Conservation (phyloP, 2,888 invertebrate genomes). For the Heliconius ismenius region DNA sequence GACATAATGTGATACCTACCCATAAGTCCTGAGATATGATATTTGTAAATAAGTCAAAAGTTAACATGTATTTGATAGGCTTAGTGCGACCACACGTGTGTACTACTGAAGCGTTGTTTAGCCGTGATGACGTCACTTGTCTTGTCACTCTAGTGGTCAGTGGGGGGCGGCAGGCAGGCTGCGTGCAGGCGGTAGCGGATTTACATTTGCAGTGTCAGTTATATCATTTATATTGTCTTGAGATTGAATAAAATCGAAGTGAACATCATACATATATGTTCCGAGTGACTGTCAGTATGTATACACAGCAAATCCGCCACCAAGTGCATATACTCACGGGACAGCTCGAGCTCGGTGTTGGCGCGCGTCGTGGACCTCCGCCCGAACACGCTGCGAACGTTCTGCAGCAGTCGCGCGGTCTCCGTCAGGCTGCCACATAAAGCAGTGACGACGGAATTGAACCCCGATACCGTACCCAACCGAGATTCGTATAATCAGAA, state of each 20-base stretch:
- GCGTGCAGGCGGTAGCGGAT: slow-evolving; percentile 23
- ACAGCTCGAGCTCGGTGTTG: slow-evolving; percentile 93
- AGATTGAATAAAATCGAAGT: no score
- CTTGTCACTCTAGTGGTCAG: slow-evolving; percentile 10
- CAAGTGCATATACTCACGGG: slow-evolving; percentile 88
- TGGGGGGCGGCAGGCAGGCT: slow-evolving; percentile 11
- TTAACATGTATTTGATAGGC: slow-evolving; percentile 3
- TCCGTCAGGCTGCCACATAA: slow-evolving; percentile 93
- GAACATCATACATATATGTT: no score
- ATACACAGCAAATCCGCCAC: slow-evolving; percentile 14
- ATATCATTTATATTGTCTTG: no score
- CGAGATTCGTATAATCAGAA: background rate
- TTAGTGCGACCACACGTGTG: slow-evolving; percentile 30
- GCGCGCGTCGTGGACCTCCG: slow-evolving; percentile 89
- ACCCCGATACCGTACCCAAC: slow-evolving; percentile 36
- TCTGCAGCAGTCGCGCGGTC: slow-evolving; percentile 97
- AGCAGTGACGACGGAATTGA: slow-evolving; percentile 47
- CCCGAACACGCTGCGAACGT: slow-evolving; percentile 95
- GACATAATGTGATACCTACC: slow-evolving; percentile 12
- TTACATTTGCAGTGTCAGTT: background rate
- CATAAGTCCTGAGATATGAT: slow-evolving; percentile 12
- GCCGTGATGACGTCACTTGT: slow-evolving; percentile 21
- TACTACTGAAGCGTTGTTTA: slow-evolving; percentile 30
- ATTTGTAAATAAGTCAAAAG: background rate
- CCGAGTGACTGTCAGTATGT: background rate